These are phyloP conservation scores for Euura saliciscinereae DNA, from an alignment of 1,140 invertebrate genomes.

Conservation along the genomic window DNA sequence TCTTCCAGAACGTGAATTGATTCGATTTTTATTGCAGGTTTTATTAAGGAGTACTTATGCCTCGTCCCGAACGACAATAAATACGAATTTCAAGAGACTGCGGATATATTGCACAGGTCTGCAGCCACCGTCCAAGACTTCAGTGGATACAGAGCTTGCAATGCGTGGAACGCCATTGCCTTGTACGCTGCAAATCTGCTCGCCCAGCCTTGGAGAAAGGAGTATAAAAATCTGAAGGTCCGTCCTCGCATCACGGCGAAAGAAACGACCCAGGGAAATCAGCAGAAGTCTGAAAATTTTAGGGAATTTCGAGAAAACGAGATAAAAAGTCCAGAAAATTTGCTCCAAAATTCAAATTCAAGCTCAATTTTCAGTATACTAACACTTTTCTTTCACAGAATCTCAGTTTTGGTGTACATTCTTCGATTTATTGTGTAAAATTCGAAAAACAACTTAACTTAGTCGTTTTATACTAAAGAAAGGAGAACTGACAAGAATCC, in stretches of 20 bases:
- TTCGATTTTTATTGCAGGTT: slow-evolving; percentile 61
- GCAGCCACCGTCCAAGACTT: slow-evolving; percentile 73
- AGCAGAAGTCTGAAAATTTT: no score
- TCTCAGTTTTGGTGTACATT: no score
- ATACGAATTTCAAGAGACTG: slow-evolving; percentile 76
- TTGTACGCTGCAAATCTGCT: slow-evolving; percentile 85
- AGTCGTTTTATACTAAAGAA: no score
- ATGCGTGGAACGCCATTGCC: slow-evolving; percentile 83
- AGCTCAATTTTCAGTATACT: neutral
- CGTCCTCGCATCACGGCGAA: slow-evolving; percentile 16
- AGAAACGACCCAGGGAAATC: no score
- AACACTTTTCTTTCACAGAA: no score
- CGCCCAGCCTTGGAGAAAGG: slow-evolving; percentile 86
- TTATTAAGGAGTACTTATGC: slow-evolving; percentile 77
- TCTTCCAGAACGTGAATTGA: no score
- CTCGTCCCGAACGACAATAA: slow-evolving; percentile 80
- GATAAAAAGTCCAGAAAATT: no score
- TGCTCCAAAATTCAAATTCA: no score
- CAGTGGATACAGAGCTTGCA: slow-evolving; percentile 78
- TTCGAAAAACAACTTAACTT: no score
- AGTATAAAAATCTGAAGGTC: slow-evolving; percentile 81
- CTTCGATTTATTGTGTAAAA: no score
- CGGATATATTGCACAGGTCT: slow-evolving; percentile 75
- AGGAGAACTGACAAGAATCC: no score
- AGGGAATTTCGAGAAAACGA: no score